A percentile compares a stretch with the other conserved stretches of the same genome.
phyloP scores from a whole-genome alignment of 1,140 invertebrate species.

The Diachasmimorpha longicaudata region DNA sequence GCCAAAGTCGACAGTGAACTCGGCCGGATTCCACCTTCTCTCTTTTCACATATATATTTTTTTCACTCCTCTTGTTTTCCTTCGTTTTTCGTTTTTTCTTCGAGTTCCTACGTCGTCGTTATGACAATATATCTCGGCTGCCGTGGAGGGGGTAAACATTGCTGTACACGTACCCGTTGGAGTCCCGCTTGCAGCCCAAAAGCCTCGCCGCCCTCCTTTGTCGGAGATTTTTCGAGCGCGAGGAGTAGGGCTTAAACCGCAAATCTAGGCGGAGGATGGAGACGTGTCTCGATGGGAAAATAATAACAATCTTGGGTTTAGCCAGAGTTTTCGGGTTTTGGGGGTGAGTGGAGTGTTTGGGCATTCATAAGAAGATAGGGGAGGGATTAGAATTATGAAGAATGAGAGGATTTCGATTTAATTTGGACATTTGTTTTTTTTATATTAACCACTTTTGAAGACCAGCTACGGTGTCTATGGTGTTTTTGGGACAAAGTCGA shows the following conservation, averaged over 20 bases:
- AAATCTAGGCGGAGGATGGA: conserved; percentile 10
- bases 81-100: neutral
- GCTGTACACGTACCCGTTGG: conserved; percentile 14
- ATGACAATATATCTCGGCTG: conserved; percentile 43
- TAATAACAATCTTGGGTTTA: neutral
- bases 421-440: no score
- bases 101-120: conserved; percentile 26
- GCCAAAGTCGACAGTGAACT: conserved; percentile 13
- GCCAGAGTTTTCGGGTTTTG: neutral
- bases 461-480: no score
- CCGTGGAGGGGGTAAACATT: neutral
- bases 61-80: neutral
- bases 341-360: neutral
- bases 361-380: neutral
- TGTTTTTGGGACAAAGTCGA: no score
- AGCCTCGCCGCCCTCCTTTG: conserved; percentile 52
- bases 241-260: conserved; percentile 20
- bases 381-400: no score
- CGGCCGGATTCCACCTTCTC: conserved; percentile 12
- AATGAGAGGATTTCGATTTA: no score
- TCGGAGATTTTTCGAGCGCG: conserved; percentile 56
- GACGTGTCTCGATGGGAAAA: neutral
- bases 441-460: no score
- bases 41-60: neutral
- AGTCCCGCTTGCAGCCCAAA: conserved; percentile 48